Base-by-base conservation (phyloP, 2,113 vertebrate species). In the Paraplagusia blochii region DNA sequence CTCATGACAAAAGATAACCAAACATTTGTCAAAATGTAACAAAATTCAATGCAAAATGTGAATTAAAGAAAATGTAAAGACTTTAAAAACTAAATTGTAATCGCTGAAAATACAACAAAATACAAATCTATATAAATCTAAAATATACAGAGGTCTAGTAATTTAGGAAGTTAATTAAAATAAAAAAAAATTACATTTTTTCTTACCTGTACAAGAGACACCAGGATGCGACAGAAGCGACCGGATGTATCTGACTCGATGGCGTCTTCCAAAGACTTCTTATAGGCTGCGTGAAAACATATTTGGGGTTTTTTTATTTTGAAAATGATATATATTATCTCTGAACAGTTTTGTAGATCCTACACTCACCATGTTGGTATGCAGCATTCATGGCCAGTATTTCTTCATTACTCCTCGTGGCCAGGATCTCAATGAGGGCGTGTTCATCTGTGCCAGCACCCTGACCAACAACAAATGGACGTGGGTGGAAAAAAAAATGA, bases 371-470 rank as follows among this genome's bases (percentile, higher is more conserved):
- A 16, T 74, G 59, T 69, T 86, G 71, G 51, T 95, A 98, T 0
- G 94, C 95, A 49, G 85, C 73, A 0, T 92, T 94, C 91, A 99
- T 96, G 52, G 91, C 93, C 0, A 48, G 76, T 48, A 99, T 96
- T 80, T 98, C 91, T 12, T 85, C 83, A 18, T 98, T 98, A 88
- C 82, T 94, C 74, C 95, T 88, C 0, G 95, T 95, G 52, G 93
- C 92, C 74, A 99, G 85, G 79, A 98, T 97, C 89, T 99, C 97
- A 0, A 97, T 96, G 54, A 99, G 89, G 59, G 92, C 50, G 0
- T 93, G 93, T 76, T 99, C 97, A 16, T 99, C 95, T 0, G 97
- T 99, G 47, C 97, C 97, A 0, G 91, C 94, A 0, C 97, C 97
- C 97, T 99, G 75, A 14, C 66, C 13, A 63, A 22, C 63, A 5